Conservation (phyloP, 2,888 invertebrate genomes). For the Limnephilus auricula region DNA sequence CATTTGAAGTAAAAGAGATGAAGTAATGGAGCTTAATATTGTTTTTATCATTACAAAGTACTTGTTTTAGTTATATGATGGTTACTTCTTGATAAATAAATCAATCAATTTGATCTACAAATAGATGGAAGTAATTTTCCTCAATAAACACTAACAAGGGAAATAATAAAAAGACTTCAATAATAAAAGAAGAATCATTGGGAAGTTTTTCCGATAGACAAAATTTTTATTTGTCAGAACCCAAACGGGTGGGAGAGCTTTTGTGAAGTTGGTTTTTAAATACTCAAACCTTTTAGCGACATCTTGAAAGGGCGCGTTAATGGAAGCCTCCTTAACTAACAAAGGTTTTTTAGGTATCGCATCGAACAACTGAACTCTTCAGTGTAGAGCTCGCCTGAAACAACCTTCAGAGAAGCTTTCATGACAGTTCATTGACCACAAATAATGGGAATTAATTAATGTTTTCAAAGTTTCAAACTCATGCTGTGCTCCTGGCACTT, state of each 20-base stretch:
- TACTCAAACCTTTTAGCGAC: constrained; percentile 37
- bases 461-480: background rate
- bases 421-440: constrained; percentile 32
- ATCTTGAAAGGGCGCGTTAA: constrained; percentile 59
- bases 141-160: background rate
- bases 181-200: background rate
- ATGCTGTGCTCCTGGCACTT: background rate
- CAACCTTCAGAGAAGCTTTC: constrained; percentile 16
- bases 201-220: background rate
- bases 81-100: background rate
- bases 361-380: constrained; percentile 25
- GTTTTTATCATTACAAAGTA: too few relatives aligned
- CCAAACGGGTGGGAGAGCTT: background rate
- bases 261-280: constrained; percentile 35
- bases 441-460: constrained; percentile 16
- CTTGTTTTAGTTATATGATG: too few relatives aligned
- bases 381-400: background rate
- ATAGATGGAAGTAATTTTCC: background rate
- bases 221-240: constrained; percentile 6
- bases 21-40: too few relatives aligned
- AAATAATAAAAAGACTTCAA: background rate
- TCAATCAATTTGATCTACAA: background rate
- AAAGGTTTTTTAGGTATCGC: constrained; percentile 48
- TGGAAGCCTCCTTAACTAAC: constrained; percentile 55
- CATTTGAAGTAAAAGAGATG: too few relatives aligned